These are phyloP conservation scores for Alviniconcha strummeri DNA, from an alignment of 2,888 invertebrate genomes.

Conservation along the genomic window DNA sequence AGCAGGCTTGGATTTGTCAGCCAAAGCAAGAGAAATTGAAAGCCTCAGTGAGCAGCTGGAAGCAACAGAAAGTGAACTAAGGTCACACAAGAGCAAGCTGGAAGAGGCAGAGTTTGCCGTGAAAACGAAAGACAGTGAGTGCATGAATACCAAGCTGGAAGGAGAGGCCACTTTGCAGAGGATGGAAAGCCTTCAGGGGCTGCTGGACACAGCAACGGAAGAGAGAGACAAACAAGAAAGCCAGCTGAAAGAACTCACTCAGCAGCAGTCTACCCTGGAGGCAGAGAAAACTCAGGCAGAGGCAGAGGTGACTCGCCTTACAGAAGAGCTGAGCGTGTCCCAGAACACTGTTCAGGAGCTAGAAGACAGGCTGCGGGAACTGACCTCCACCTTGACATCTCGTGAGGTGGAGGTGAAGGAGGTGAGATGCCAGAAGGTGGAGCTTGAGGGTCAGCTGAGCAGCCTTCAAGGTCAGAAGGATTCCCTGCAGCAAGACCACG, in stretches of 20 bases:
- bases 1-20: not conserved
- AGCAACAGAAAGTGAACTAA: constrained; percentile 31
- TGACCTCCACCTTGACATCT: not conserved
- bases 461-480: constrained; percentile 34
- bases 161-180: constrained; percentile 4
- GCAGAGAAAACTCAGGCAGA: constrained; percentile 23
- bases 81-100: constrained; percentile 29
- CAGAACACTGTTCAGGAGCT: constrained; percentile 9
- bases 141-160: constrained; percentile 29
- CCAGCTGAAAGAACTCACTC: constrained; percentile 14
- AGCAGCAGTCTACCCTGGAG: constrained; percentile 24
- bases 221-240: constrained; percentile 19
- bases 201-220: constrained; percentile 16
- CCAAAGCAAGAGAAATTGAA: constrained; percentile 21
- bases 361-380: constrained; percentile 15
- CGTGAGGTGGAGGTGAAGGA: not conserved
- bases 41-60: constrained; percentile 34
- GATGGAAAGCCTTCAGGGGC: constrained; percentile 13
- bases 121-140: constrained; percentile 31
- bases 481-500: constrained; percentile 44
- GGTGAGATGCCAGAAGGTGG: not conserved
- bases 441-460: constrained; percentile 15
- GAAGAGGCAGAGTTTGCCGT: constrained; percentile 33
- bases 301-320: constrained; percentile 17
- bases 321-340: constrained; percentile 21